Evolutionary conservation across 1,140 invertebrate genomes (phyloP).

Genomic region (Drosophila bifasciata): DNA sequence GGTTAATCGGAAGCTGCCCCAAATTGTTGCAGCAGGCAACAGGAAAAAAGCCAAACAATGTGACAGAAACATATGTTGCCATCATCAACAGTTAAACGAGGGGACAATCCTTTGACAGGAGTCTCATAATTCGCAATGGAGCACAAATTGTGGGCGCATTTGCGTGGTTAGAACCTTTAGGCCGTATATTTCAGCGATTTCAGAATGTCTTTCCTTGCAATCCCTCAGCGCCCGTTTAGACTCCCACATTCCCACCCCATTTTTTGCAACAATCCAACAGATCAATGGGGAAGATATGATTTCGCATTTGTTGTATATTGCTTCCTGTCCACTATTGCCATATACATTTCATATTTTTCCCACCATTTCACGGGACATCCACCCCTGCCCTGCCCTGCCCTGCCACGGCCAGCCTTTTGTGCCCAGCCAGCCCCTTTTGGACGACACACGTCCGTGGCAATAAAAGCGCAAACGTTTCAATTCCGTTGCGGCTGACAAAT

Average conservation of each 20-base stretch:
- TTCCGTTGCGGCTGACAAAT: conserved; percentile 83
- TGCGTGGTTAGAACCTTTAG: background rate
- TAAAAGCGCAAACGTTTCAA: conserved; percentile 82
- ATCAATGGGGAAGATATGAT: conserved; percentile 54
- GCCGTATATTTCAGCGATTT: background rate
- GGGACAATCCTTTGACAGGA: conserved; percentile 56
- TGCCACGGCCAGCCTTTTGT: conserved; percentile 4
- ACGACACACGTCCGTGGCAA: conserved; percentile 71
- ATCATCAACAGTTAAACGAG: conserved; percentile 51
- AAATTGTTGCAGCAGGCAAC: conserved; percentile 57
- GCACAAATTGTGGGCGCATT: background rate
- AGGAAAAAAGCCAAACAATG: conserved; percentile 43
- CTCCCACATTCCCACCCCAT: background rate
- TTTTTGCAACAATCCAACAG: background rate
- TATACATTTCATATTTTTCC: conserved; percentile 72
- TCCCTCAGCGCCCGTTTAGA: background rate
- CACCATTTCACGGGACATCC: conserved; percentile 50
- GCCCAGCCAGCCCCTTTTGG: conserved; percentile 14
- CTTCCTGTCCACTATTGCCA: conserved; percentile 55
- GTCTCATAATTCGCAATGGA: conserved; percentile 14
- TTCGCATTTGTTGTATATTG: conserved; percentile 72
- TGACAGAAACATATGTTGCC: conserved; percentile 79
- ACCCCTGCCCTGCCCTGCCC: background rate
- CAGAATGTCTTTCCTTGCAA: background rate
- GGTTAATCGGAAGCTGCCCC: conserved; percentile 22